Conservation (phyloP, 2,797 vertebrate species). For the Chaetodon trifasciatus region DNA sequence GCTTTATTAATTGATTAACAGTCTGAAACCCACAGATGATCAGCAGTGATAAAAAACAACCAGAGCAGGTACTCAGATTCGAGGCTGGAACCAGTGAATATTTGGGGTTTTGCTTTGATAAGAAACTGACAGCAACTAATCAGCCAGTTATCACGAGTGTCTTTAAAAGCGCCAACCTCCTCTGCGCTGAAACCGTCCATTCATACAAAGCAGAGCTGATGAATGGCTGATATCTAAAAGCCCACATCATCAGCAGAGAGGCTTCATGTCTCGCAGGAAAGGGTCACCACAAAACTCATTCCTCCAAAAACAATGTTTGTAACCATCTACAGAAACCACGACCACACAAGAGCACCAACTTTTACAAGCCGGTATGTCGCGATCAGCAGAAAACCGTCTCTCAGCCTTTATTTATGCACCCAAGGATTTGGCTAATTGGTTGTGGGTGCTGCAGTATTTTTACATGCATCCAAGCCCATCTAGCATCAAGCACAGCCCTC, state of each 20-base stretch:
- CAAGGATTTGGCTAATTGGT: conserved; percentile 24
- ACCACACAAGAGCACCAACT: conserved; percentile 2
- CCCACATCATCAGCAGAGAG: background rate
- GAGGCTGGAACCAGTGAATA: background rate
- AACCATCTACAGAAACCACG: background rate
- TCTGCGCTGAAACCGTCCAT: background rate
- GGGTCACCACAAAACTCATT: background rate
- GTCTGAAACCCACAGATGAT: background rate
- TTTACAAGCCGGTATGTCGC: background rate
- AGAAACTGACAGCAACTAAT: background rate
- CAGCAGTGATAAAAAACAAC: background rate
- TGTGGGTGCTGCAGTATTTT: conserved; percentile 18
- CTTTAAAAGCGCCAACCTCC: background rate
- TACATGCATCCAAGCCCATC: background rate
- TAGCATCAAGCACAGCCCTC: conserved; percentile 12
- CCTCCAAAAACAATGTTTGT: conserved; percentile 5
- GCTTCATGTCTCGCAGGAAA: conserved; percentile 21
- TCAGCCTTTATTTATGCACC: conserved; percentile 16
- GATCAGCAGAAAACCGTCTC: conserved; percentile 30
- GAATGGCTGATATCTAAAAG: background rate
- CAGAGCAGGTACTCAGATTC: background rate
- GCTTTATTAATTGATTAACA: background rate
- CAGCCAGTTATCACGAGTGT: background rate
- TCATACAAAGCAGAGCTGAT: background rate
- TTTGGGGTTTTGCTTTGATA: background rate